These are phyloP conservation scores for Ennomos erosarius DNA, from an alignment of 2,888 invertebrate genomes.

Conservation along the genomic window DNA sequence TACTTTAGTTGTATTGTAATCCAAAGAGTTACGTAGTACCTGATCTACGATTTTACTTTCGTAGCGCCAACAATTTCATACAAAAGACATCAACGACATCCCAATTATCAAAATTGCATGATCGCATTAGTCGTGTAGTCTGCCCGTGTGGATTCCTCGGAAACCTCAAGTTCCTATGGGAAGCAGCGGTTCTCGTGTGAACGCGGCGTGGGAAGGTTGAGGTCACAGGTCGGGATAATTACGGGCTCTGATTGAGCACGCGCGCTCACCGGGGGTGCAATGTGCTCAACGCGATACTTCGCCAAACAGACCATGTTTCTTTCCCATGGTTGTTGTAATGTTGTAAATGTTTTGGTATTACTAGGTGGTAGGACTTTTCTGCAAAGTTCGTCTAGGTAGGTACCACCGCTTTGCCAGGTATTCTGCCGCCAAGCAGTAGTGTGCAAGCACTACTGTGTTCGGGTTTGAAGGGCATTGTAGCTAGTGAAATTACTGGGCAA, in stretches of 20 bases:
- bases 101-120: slow-evolving; percentile 23
- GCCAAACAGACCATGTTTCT: slow-evolving; percentile 4
- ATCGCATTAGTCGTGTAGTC: slow-evolving; percentile 20
- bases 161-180: slow-evolving; percentile 66
- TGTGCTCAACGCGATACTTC: slow-evolving; percentile 16
- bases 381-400: too few species aligned
- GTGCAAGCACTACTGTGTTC: too few species aligned
- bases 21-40: too few species aligned
- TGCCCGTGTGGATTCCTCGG: slow-evolving; percentile 9
- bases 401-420: too few species aligned
- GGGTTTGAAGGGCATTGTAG: too few species aligned
- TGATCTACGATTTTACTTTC: not conserved
- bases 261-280: slow-evolving; percentile 47
- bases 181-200: slow-evolving; percentile 79
- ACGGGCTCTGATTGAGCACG: slow-evolving; percentile 55
- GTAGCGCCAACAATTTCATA: slow-evolving; percentile 4
- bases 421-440: too few species aligned
- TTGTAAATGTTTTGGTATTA: too few species aligned
- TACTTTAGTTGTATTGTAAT: too few species aligned
- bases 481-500: too few species aligned
- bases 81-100: slow-evolving; percentile 32
- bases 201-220: slow-evolving; percentile 71
- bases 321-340: not conserved
- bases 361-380: too few species aligned
- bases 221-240: slow-evolving; percentile 82